These are phyloP conservation scores for Drosophila meridionalis DNA, from an alignment of 2,888 invertebrate species.

Conservation along the genomic window DNA sequence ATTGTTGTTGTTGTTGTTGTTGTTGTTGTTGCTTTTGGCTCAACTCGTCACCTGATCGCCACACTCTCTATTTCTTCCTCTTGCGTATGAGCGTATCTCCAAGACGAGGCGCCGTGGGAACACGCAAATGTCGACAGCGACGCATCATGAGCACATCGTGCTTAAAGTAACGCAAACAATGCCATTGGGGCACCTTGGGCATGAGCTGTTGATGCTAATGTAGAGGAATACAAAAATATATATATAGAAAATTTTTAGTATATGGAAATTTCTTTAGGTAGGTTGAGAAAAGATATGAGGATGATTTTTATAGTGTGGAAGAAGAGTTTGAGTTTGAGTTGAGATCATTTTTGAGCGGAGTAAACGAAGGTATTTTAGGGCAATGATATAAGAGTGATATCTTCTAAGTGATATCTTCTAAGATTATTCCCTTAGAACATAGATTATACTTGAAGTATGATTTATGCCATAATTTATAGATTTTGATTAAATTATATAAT, in stretches of 20 bases:
- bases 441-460: neutral
- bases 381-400: neutral
- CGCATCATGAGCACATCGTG: conserved; percentile 89
- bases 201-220: conserved; percentile 88
- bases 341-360: neutral
- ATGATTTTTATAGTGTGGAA: neutral
- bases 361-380: neutral
- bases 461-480: neutral
- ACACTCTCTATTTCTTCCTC: conserved; percentile 59
- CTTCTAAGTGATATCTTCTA: neutral
- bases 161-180: conserved; percentile 92
- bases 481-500: no score
- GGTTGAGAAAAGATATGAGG: neutral
- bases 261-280: neutral
- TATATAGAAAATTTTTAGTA: neutral
- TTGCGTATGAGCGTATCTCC: conserved; percentile 78
- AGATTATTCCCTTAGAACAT: neutral
- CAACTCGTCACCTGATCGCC: conserved; percentile 20
- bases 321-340: neutral
- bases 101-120: conserved; percentile 80
- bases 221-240: neutral
- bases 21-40: conserved; percentile 24
- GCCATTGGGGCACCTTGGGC: conserved; percentile 93
- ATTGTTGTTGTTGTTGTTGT: conserved; percentile 39
- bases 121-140: conserved; percentile 91